Base-by-base conservation (phyloP, 2,797 vertebrate species). In the Typhlichthys subterraneus region DNA sequence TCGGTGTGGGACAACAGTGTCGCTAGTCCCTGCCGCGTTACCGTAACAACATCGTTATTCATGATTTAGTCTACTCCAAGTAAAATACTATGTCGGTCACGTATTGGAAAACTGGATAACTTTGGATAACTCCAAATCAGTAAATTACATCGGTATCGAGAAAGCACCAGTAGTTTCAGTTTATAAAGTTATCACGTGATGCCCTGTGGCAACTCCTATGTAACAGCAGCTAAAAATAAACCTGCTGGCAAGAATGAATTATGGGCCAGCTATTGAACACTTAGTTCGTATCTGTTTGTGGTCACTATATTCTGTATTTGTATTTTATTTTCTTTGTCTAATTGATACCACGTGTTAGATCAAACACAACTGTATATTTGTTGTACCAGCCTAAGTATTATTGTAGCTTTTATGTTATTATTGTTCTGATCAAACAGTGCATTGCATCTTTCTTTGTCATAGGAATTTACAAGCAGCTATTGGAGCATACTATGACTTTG, bases 381-480 rank as follows among this genome's bases (percentile, higher is more conserved):
- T 38, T 38, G 8, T 38, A 38, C 8, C 33, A 7, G 33, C 33
- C 33, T 38, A 38, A 6, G 8, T 38, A 9, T 38, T 38, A 8
- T 38, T 38, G 33, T 9, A 38, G 2, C 1, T 9, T 23, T 38
- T 38, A 38, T 38, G 33, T 38, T 38, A 8, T 38, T 7, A 38
- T 38, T 38, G 33, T 38, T 38, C 33, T 38, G 0, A 38, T 38
- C 33, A 7, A 38, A 38, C 33, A 38, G 2, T 38, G 33, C 33
- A 38, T 38, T 38, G 33, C 33, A 38, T 38, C 6, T 59, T 12
- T 73, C 65, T 29, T 60, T 59, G 1, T 65, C 12, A 12, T 65
- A 99, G 98, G 98, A 99, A 99, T 82, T 91, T 99, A 59, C 98
- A 99, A 92, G 98, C 97, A 70, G 98, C 98, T 79, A 99, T 99